These are phyloP conservation scores for Phytoseiulus persimilis DNA, from an alignment of 2,888 invertebrate genomes.

Conservation along the genomic window DNA sequence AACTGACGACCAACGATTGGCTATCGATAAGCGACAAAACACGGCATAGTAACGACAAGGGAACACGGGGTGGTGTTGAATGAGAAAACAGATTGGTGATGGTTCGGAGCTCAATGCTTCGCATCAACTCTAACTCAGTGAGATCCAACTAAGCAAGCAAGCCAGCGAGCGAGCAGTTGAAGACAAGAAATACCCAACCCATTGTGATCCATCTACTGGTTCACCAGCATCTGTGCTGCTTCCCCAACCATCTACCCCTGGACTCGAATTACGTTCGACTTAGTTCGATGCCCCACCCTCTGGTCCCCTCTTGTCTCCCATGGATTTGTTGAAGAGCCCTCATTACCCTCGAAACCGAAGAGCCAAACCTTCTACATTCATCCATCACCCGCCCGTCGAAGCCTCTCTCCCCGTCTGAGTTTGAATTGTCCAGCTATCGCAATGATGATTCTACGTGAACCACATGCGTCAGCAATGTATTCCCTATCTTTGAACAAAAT, in stretches of 20 bases:
- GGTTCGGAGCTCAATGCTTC: not conserved
- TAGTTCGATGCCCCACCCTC: not conserved
- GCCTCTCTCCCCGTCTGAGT: not conserved
- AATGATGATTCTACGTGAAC: not conserved
- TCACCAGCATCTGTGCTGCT: not conserved
- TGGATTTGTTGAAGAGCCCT: not conserved
- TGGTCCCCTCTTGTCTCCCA: not conserved
- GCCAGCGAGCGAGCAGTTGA: not conserved
- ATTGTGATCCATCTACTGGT: not conserved
- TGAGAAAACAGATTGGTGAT: not conserved
- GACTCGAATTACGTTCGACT: not conserved
- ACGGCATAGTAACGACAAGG: not conserved
- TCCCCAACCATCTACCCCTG: not conserved
- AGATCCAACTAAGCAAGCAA: not conserved
- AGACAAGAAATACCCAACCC: not conserved
- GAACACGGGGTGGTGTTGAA: conserved; percentile 5
- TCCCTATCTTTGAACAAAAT: not conserved
- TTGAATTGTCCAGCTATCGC: not conserved
- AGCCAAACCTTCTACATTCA: not conserved
- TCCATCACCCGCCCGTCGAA: not conserved
- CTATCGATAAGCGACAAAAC: not conserved
- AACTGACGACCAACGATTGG: not conserved
- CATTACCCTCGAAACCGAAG: not conserved
- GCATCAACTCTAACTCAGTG: not conserved
- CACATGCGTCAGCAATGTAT: not conserved